Base-by-base conservation (phyloP, 2,888 invertebrate genomes). In the Spisula solida region DNA sequence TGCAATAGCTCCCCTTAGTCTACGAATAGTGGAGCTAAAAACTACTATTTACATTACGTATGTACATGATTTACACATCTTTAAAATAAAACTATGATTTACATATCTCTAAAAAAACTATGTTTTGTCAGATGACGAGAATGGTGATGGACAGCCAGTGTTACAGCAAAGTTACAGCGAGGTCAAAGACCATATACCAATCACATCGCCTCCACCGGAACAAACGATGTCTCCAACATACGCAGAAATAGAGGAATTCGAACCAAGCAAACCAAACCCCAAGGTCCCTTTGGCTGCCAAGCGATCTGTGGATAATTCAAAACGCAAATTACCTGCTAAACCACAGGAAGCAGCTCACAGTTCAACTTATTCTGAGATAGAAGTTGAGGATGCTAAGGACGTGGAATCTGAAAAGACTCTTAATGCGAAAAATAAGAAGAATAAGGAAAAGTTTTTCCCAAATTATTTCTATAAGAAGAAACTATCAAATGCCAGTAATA, bases 401-500 rank as follows among this genome's bases (percentile, higher is more conserved):
- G 29, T 70, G 0, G 89, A 85, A 31, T 86, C 89, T 48, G 88
- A 88, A 60, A 89, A 86, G 56, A 25, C 78, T 16, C 47, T 80
- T 14, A 51, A 48, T n/a, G 78, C 25, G 29, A 87, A 88, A 48
- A 91, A 91, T 55, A 87, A 88, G 81, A 85, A 81, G 41, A 88
- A 89, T 31, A 70, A 89, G 78, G 78, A 41, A 56, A 89, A 81
- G 41, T 31, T 51, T 48, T 20, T 55, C 1, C 87, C 87, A 5
- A 81, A 85, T 55, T 90, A 88, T 70, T 75, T 56, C 29, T 86
- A 88, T 41, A 89, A 87, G 78, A 92, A 92, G 87, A 92, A 90
- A 47, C 51, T 91, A 31, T 92, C 92, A 18, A 91, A 89, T 86
- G 90, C 90, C 10, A 91, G 90, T 87, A 92, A 92, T 85, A 92